Base-by-base conservation (phyloP, 2,797 vertebrate species). In the Spondyliosoma cantharus region DNA sequence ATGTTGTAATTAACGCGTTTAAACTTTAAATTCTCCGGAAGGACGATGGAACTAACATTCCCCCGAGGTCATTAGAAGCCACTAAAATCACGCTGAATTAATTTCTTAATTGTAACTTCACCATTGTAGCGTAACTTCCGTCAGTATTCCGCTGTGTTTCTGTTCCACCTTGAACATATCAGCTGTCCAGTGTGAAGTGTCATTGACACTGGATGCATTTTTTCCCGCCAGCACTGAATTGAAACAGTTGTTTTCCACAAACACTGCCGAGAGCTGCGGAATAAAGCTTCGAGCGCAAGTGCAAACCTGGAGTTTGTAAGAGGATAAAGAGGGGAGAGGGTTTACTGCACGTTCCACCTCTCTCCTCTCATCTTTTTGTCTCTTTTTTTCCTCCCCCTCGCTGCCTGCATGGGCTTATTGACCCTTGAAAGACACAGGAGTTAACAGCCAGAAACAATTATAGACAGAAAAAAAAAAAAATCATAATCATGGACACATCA, bases 341-440 rank as follows among this genome's bases (percentile, higher is more conserved):
- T 86, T 86, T 69, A 67, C 46, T 71, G 43, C 73, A 53, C 27
- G n/a, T 77, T 87, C 52, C 71, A 68, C 29, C 60, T 48, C 37
- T 57, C 42, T 66, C 49, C 57, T 64, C 57, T 74, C 53, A 24
- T 74, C 46, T 37, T 69, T 71, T 43, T 65, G 4, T 83, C 49
- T 79, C 25, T 70, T 63, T 82, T 32, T 58, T 82, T 24, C 54
- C 58, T 71, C 37, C 43, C 11, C 27, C 25, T 71, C 14, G 3
- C 49, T 69, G 29, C 22, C 59, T 76, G 48, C 32, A 42, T 50
- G 3, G 42, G 59, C 61, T 78, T 74, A 82, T 69, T 92, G 86
- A 93, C 88, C 88, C 80, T 71, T 88, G 74, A 91, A 92, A 90
- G 83, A 64, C 78, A 76, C 32, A 64, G 56, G 74, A 84, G 65